Evolutionary conservation across 2,888 invertebrate species (phyloP), one percentile per base, ranked within the genome.

Genomic region (Teleiodes luculella): DNA sequence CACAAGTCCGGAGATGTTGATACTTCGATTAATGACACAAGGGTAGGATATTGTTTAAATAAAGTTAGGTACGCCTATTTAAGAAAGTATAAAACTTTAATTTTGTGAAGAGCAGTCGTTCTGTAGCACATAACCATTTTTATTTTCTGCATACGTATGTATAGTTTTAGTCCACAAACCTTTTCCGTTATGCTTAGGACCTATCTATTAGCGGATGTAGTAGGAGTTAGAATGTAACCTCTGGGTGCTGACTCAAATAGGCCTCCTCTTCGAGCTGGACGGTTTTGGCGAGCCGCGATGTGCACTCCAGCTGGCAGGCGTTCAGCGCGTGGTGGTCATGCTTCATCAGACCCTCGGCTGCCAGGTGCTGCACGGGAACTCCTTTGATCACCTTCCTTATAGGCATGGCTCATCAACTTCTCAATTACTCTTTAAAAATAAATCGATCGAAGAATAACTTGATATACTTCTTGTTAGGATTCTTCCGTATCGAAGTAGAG

Each of bases 241-340:
- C 86, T 10, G 86, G 84, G 57, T 87, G 87, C 49, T 72, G 66
- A 0, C 62, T 58, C 18, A 87, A 54, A 55, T 86, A 87, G 0
- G 80, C 70, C 57, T 87, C 86, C 43, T 87, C 83, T 53, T 86
- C 86, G 11, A 81, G 41, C 59, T 86, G 86, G 11, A 85, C 57
- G 0, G 80, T 72, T 54, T 66, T 72, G 0, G 78, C 79, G 1
- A 84, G 39, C 49, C 83, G 72, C 5, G 59, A 55, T 1, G 67
- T 67, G 54, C 85, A 83, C 49, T 79, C 71, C 1, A 70, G 59
- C 53, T 87, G 87, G 54, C 75, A 78, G 0, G 63, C 28, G 6
- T 77, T 79, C 30, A 83, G 11, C 0, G 76, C 78, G 1, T 62
- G 54, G 61, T 66, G 65, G 49, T 86, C 83, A 1, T 79, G 75